Evolutionary conservation across 2,888 invertebrate species (phyloP).

Genomic region (Endomychus coccineus): DNA sequence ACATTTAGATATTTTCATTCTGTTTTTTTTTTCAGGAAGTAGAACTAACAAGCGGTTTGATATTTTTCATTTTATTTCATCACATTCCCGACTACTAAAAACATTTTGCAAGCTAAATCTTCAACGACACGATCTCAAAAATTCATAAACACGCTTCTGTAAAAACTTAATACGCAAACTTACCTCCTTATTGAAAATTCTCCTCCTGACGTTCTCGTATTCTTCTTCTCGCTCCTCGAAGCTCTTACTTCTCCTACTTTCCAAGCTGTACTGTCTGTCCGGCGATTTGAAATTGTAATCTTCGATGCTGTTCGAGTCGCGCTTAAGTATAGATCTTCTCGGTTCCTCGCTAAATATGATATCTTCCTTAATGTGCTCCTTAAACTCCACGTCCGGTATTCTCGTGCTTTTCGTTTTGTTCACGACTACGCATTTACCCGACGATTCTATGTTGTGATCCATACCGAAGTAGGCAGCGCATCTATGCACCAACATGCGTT

Average conservation of each 20-base stretch:
- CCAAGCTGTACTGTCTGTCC: conserved; percentile 54
- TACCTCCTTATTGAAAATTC: conserved; percentile 65
- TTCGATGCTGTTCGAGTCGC: conserved; percentile 74
- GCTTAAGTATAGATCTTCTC: conserved; percentile 70
- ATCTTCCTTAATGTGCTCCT: conserved; percentile 61
- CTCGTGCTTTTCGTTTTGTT: conserved; percentile 68
- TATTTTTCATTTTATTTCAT: too few species aligned
- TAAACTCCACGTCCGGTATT: conserved; percentile 64
- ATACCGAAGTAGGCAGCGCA: conserved; percentile 90
- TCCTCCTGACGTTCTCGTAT: conserved; percentile 74
- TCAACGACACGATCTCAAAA: too few species aligned
- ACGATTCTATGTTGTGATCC: conserved; percentile 86
- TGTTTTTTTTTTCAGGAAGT: too few species aligned
- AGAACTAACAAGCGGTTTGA: too few species aligned
- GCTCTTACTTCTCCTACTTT: conserved; percentile 69
- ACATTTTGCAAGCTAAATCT: too few species aligned
- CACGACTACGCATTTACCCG: conserved; percentile 75
- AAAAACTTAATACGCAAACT: conserved; percentile 5
- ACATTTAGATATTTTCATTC: too few species aligned
- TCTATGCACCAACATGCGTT: conserved; percentile 91
- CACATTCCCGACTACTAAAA: too few species aligned
- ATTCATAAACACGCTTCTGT: conserved; percentile 3
- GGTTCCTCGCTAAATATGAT: conserved; percentile 60
- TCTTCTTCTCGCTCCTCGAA: conserved; percentile 89
- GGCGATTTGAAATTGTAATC: conserved; percentile 57